Evolutionary conservation across 2,113 vertebrate species (phyloP).

Genomic region (Peucedramus taeniatus): DNA sequence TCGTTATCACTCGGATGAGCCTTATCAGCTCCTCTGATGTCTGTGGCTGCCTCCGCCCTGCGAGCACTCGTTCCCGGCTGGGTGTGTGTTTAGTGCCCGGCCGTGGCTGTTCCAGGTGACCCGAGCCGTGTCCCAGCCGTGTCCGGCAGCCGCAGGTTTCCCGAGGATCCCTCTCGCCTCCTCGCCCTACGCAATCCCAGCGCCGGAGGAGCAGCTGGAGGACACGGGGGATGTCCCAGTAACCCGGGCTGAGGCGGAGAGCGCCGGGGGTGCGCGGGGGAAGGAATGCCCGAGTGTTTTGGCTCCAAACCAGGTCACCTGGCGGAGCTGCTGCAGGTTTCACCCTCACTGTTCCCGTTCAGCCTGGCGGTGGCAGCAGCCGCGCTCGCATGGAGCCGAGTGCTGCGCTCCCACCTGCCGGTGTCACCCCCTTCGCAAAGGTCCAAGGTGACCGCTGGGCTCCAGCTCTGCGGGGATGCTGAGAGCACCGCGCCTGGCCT

Average conservation of each 20-base stretch:
- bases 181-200: not conserved
- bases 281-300: not conserved
- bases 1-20: not conserved
- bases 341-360: not conserved
- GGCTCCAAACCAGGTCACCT: not conserved
- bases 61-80: not conserved
- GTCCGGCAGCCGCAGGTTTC: not conserved
- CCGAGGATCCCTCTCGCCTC: not conserved
- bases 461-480: not conserved
- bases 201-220: not conserved
- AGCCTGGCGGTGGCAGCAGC: slow-evolving; percentile 79
- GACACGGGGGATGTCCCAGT: not conserved
- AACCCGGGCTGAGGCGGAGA: not conserved
- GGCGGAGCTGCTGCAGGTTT: not conserved
- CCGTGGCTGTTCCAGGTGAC: not conserved
- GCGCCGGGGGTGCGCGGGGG: accelerated
- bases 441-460: not conserved
- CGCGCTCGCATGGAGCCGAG: slow-evolving; percentile 54
- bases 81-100: not conserved
- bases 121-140: not conserved
- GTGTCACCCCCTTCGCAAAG: accelerated
- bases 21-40: slow-evolving; percentile 17
- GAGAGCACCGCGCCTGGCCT: accelerated
- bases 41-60: not conserved
- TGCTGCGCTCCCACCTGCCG: accelerated